These are phyloP conservation scores for Semotilus atromaculatus DNA, from an alignment of 2,797 vertebrate species.

Conservation along the genomic window DNA sequence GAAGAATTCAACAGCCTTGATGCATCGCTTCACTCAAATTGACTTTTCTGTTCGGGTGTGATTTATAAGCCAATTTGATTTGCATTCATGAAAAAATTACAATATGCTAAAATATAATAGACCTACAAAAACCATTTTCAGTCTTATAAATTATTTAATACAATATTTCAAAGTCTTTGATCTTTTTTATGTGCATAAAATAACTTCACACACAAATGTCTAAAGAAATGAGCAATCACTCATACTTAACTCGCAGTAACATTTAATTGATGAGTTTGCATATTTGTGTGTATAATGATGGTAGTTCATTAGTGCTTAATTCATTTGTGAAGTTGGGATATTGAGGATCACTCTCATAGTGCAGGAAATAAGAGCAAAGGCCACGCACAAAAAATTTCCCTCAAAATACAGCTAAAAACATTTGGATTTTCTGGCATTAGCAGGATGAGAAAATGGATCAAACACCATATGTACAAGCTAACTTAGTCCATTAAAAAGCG, in stretches of 20 bases:
- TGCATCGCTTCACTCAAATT: background rate
- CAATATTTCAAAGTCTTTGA: background rate
- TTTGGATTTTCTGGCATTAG: slow-evolving; percentile 28
- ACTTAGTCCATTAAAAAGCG: background rate
- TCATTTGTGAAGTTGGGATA: slow-evolving; percentile 14
- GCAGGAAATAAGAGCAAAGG: background rate
- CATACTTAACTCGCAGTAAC: background rate
- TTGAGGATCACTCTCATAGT: background rate
- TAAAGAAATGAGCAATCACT: slow-evolving; percentile 2
- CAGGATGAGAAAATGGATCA: slow-evolving; percentile 27
- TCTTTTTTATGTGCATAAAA: background rate
- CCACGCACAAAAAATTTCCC: background rate
- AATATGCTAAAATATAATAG: background rate
- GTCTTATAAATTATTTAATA: no score
- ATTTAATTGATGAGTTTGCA: background rate
- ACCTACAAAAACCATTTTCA: background rate
- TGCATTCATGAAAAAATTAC: background rate
- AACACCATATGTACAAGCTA: slow-evolving; percentile 6
- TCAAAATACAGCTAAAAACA: slow-evolving; percentile 16
- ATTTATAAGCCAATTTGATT: background rate
- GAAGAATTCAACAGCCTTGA: slow-evolving; percentile 5
- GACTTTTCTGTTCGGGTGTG: background rate
- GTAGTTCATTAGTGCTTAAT: background rate
- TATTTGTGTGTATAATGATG: background rate
- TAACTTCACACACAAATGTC: background rate